phyloP scores from a whole-genome alignment of 2,888 invertebrate genomes.

The Agrypnus murinus region DNA sequence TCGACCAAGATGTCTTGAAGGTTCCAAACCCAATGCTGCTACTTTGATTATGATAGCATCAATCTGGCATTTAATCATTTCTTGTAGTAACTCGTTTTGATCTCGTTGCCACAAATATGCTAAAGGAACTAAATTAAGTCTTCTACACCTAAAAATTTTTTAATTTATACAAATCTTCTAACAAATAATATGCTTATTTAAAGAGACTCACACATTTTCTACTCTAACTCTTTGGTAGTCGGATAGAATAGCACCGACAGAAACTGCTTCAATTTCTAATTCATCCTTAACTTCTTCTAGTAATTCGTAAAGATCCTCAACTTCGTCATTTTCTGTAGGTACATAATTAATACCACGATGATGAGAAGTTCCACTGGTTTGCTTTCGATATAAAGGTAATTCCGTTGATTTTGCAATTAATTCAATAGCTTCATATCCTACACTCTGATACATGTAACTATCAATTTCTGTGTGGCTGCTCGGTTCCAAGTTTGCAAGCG shows the following conservation, averaged over 20 bases:
- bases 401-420: slow-evolving; percentile 95
- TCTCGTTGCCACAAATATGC: slow-evolving; percentile 98
- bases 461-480: slow-evolving; percentile 81
- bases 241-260: slow-evolving; percentile 97
- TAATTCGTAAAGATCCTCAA: slow-evolving; percentile 95
- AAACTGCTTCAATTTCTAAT: slow-evolving; percentile 86
- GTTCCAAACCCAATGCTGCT: slow-evolving; percentile 93
- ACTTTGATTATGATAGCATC: slow-evolving; percentile 98
- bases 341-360: slow-evolving; percentile 86
- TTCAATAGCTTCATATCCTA: slow-evolving; percentile 95
- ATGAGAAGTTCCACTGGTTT: slow-evolving; percentile 89
- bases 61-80: slow-evolving; percentile 96
- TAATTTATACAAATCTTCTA: not conserved
- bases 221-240: slow-evolving; percentile 98
- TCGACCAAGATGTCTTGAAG: slow-evolving; percentile 90
- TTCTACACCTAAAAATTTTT: slow-evolving; percentile 81
- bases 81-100: slow-evolving; percentile 93
- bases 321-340: slow-evolving; percentile 92
- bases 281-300: slow-evolving; percentile 84
- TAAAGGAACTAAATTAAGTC: slow-evolving; percentile 91
- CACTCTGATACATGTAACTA: slow-evolving; percentile 98
- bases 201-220: slow-evolving; percentile 92
- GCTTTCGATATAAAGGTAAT: slow-evolving; percentile 89
- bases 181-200: not conserved
- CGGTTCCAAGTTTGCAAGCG: slow-evolving; percentile 96